A percentile compares a stretch with the other conserved stretches of the same genome.
phyloP scores from a whole-genome alignment of 2,888 invertebrate species.

The Gari tellinella region DNA sequence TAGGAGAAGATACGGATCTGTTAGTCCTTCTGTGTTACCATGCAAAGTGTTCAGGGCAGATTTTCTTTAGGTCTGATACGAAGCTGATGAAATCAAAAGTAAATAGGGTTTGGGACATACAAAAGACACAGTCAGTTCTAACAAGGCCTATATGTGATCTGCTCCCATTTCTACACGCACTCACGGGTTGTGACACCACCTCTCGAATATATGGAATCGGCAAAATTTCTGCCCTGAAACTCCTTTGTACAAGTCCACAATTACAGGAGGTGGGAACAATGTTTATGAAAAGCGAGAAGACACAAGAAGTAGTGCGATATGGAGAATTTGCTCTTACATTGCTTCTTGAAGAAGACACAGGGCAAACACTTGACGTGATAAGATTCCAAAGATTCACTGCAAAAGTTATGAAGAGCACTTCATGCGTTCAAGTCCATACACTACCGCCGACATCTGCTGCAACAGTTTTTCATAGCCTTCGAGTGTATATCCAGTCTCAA shows the following conservation, averaged over 20 bases:
- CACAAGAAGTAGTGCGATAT: not conserved
- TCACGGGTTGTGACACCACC: conserved; percentile 57
- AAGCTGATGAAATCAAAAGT: conserved; percentile 1
- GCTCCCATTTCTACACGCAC: conserved; percentile 55
- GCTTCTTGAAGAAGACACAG: conserved; percentile 32
- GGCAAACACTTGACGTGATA: conserved; percentile 35
- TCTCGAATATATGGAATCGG: conserved; percentile 51
- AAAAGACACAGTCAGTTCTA: conserved; percentile 17
- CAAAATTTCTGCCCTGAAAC: conserved; percentile 32
- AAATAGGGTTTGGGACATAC: conserved; percentile 49
- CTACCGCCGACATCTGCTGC: conserved; percentile 66
- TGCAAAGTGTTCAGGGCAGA: not conserved
- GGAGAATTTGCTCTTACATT: conserved; percentile 1
- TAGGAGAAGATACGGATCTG: conserved; percentile 33
- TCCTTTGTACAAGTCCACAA: not conserved
- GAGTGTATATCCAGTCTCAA: conserved; percentile 61
- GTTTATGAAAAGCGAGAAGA: not conserved
- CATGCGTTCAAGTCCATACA: conserved; percentile 48
- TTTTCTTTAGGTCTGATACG: not conserved
- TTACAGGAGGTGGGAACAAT: not conserved
- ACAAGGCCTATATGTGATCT: conserved; percentile 23
- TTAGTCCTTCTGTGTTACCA: conserved; percentile 19
- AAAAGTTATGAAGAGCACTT: conserved; percentile 37
- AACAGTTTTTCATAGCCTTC: conserved; percentile 53
- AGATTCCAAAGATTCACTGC: conserved; percentile 43